Base-by-base conservation (phyloP, 2,113 vertebrate species). In the Phasianus colchicus region DNA sequence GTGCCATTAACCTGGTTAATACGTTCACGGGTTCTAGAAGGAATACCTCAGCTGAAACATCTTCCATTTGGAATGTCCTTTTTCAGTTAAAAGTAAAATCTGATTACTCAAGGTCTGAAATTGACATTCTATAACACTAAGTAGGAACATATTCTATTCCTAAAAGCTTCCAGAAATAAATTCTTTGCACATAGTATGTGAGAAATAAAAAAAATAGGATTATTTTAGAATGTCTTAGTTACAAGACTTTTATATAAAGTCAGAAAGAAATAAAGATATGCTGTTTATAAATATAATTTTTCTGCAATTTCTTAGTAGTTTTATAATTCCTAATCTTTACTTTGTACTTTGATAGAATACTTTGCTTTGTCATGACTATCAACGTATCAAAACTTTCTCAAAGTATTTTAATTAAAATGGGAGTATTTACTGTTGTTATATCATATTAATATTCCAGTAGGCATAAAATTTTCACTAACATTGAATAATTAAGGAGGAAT, bases 401-500 rank as follows among this genome's bases (percentile, higher is more conserved):
- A 82, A 93, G 36, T 93, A 94, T 95, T 97, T 96, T 88, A 97
- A 96, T 97, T 97, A 97, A 97, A 97, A 96, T 93, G 70, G 73
- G 60, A 94, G 63, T 96, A 96, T 97, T 97, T 97, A 96, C 88
- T 78, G 81, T 96, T 96, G 94, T 95, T 96, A 96, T 95, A 97
- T 70, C n/a, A 87, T 86, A 95, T 91, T 96, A 93, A 96, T 93
- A 97, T 98, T 98, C 86, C 61, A 96, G 93, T 88, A 93, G 83
- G 72, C 57, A 87, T 95, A 93, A 88, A 97, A 97, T 69, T 97
- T 98, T 97, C 96, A 97, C 92, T 96, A 96, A 97, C 96, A 97
- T 94, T 96, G 86, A 95, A 94, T 97, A 97, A 96, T 98, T 97
- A 97, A 93, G 95, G 93, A 95, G 79, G 73, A 89, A 98, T 98